Percentiles rank a stretch among this genome's conserved stretches.
Conservation (phyloP, 2,888 invertebrate genomes). For the Ecdyonurus torrentis region DNA sequence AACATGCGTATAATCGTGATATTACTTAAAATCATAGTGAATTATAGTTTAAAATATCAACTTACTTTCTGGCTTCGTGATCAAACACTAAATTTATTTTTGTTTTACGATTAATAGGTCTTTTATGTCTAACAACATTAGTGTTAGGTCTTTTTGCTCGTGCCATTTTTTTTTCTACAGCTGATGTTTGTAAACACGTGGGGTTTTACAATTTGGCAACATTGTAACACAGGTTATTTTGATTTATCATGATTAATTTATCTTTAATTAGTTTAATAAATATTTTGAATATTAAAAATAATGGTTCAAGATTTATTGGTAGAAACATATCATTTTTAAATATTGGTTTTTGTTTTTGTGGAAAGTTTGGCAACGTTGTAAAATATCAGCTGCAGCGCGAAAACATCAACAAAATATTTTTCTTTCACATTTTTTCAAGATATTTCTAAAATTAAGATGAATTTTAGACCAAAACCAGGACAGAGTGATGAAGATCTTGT, state of each 20-base stretch:
- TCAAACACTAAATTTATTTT: conserved; percentile 40
- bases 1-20: not conserved
- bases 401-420: not conserved
- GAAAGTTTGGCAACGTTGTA: not conserved
- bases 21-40: not conserved
- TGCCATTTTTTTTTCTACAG: not conserved
- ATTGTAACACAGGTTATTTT: too few species aligned
- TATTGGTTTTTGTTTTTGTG: too few species aligned
- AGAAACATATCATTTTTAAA: too few species aligned
- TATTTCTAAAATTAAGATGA: conserved; percentile 28
- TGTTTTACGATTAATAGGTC: conserved; percentile 29
- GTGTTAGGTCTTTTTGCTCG: too few species aligned
- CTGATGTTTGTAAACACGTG: too few species aligned
- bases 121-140: conserved; percentile 15
- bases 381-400: not conserved
- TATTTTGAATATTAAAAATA: too few species aligned
- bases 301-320: too few species aligned
- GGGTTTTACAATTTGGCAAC: not conserved
- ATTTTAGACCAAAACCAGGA: conserved; percentile 44
- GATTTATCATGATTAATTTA: too few species aligned
- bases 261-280: too few species aligned
- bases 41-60: too few species aligned
- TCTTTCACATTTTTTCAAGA: not conserved
- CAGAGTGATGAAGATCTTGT: conserved; percentile 60
- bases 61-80: conserved; percentile 39